Conservation (phyloP, 1,140 invertebrate species). For the Drosophila chauvacae region DNA sequence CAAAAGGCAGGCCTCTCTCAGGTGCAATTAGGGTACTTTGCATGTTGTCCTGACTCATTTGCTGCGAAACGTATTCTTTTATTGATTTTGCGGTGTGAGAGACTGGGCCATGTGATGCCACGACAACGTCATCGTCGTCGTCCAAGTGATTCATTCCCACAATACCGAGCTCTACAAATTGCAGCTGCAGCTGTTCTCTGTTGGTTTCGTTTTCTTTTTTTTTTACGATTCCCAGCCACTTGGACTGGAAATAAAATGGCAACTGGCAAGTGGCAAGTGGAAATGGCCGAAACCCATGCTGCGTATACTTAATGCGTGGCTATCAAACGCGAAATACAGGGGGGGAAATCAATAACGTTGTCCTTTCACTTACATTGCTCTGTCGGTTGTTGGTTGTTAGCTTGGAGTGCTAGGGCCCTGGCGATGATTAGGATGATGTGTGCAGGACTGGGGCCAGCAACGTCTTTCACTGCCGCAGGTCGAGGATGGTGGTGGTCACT, state of each 20-base stretch:
- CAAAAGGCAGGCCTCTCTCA: not conserved
- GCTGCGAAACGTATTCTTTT: conserved; percentile 56
- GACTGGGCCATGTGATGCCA: conserved; percentile 63
- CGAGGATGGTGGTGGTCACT: conserved; percentile 28
- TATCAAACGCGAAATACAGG: conserved; percentile 35
- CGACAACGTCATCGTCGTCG: conserved; percentile 34
- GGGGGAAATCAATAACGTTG: conserved; percentile 66
- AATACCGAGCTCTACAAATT: conserved; percentile 8
- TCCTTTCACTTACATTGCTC: conserved; percentile 70
- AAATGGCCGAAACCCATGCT: conserved; percentile 15
- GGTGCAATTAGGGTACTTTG: conserved; percentile 25
- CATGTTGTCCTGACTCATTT: conserved; percentile 59
- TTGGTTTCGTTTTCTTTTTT: not conserved
- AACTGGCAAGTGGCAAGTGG: conserved; percentile 17
- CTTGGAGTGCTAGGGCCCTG: conserved; percentile 44
- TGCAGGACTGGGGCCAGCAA: conserved; percentile 68
- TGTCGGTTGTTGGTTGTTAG: conserved; percentile 39
- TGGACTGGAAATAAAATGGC: conserved; percentile 19
- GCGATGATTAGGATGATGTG: conserved; percentile 51
- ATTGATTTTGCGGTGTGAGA: conserved; percentile 75
- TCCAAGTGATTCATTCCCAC: conserved; percentile 34
- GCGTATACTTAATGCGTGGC: conserved; percentile 50
- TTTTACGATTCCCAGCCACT: conserved; percentile 17
- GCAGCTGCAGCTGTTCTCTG: conserved; percentile 31
- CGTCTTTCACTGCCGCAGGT: conserved; percentile 50